phyloP scores from a whole-genome alignment of 2,888 invertebrate genomes.

The Chalcosyrphus nemorum region DNA sequence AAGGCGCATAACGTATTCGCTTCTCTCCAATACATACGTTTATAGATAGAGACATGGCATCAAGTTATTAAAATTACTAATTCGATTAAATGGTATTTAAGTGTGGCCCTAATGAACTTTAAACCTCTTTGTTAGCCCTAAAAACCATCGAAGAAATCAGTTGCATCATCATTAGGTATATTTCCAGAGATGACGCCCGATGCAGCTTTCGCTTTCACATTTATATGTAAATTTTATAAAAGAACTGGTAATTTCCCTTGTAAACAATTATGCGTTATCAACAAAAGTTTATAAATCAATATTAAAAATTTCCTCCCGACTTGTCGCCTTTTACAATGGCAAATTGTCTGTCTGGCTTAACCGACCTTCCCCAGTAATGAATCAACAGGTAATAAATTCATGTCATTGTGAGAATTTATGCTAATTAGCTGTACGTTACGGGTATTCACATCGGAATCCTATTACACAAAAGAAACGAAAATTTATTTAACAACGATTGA shows the following conservation, averaged over 20 bases:
- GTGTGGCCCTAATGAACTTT: no score
- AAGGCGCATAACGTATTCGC: no score
- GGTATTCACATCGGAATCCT: constrained; percentile 10
- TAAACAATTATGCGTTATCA: not conserved
- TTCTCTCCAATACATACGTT: no score
- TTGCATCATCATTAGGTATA: not conserved
- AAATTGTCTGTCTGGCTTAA: not conserved
- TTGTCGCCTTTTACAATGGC: not conserved
- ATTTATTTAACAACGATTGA: constrained; percentile 1
- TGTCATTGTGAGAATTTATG: constrained; percentile 22
- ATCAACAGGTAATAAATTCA: constrained; percentile 15
- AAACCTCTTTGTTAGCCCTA: not conserved
- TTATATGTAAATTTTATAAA: not conserved
- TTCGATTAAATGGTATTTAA: no score
- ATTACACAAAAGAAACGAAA: constrained; percentile 27
- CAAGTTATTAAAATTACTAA: no score
- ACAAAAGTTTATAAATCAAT: constrained; percentile 7
- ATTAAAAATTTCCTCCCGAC: not conserved
- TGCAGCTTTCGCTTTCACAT: constrained; percentile 4
- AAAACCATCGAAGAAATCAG: not conserved
- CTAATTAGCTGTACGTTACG: constrained; percentile 27
- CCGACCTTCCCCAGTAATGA: not conserved
- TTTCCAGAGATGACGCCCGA: not conserved
- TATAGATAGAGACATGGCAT: no score
- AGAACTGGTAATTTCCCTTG: not conserved